These are phyloP conservation scores for Tachyglossus aculeatus DNA, from an alignment of 2,797 vertebrate genomes.

Conservation along the genomic window DNA sequence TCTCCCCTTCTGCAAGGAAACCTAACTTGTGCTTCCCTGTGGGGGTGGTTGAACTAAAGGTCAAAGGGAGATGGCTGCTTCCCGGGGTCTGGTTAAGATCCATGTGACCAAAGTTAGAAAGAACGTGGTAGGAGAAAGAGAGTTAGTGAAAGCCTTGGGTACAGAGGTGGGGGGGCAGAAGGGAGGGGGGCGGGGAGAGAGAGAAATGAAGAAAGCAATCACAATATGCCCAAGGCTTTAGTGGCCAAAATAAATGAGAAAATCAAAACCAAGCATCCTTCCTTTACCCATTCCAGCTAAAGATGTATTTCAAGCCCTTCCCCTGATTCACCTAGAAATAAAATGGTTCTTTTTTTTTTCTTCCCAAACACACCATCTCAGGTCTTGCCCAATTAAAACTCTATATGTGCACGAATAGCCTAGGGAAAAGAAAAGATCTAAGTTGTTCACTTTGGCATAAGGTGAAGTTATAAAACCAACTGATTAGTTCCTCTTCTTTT, in stretches of 20 bases:
- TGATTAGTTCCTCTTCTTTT: background rate
- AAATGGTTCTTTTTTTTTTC: too few relatives aligned
- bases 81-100: slow-evolving; percentile 39
- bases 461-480: slow-evolving; percentile 12
- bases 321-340: too few relatives aligned
- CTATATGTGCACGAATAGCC: too few relatives aligned
- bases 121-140: background rate
- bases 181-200: slow-evolving; percentile 2
- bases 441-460: slow-evolving; percentile 19
- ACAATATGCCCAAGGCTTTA: too few relatives aligned
- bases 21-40: slow-evolving; percentile 55
- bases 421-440: slow-evolving; percentile 12
- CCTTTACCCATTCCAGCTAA: too few relatives aligned
- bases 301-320: too few relatives aligned
- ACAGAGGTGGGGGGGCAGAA: slow-evolving; percentile 10
- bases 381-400: too few relatives aligned
- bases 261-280: too few relatives aligned
- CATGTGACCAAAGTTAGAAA: slow-evolving; percentile 27
- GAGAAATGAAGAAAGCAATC: slow-evolving; percentile 7
- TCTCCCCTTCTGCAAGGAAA: slow-evolving; percentile 52
- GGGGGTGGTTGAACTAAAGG: slow-evolving; percentile 54
- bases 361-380: too few relatives aligned
- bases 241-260: too few relatives aligned
- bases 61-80: slow-evolving; percentile 57
- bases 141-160: slow-evolving; percentile 33